phyloP scores from a whole-genome alignment of 2,113 vertebrate species.

The Larimichthys polyactis region DNA sequence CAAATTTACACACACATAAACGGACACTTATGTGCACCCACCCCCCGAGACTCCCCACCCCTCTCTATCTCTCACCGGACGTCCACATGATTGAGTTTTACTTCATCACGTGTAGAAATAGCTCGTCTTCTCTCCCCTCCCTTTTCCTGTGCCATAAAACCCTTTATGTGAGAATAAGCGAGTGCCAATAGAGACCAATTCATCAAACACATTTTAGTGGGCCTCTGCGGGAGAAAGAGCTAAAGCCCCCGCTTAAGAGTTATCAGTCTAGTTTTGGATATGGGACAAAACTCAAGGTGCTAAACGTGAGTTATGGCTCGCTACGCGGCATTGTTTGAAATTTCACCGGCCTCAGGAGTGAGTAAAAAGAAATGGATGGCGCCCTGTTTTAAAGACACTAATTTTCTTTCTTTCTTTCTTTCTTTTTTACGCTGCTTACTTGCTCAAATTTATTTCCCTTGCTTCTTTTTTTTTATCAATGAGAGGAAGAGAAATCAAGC shows the following conservation, averaged over 20 bases:
- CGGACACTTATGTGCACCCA: neutral
- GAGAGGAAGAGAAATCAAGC: constrained; percentile 32
- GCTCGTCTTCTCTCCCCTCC: constrained; percentile 13
- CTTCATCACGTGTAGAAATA: constrained; percentile 52
- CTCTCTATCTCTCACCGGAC: neutral
- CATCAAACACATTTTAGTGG: constrained; percentile 72
- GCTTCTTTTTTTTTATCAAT: constrained; percentile 17
- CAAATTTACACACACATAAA: constrained; percentile 36
- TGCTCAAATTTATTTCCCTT: constrained; percentile 20
- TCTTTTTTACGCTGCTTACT: neutral
- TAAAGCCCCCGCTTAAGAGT: constrained; percentile 54
- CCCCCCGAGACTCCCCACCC: neutral
- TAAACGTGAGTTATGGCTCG: constrained; percentile 67
- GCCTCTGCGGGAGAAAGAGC: constrained; percentile 43
- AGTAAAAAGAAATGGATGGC: constrained; percentile 49
- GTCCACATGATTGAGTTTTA: constrained; percentile 50
- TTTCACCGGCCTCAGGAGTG: constrained; percentile 40
- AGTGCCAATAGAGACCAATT: constrained; percentile 72
- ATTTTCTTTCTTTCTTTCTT: constrained; percentile 9
- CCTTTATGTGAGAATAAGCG: constrained; percentile 81
- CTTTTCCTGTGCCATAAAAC: constrained; percentile 55
- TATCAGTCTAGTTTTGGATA: constrained; percentile 62
- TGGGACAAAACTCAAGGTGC: constrained; percentile 59
- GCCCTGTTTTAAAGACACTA: constrained; percentile 39
- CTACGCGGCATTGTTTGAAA: constrained; percentile 53